Base-by-base conservation (phyloP, 2,113 vertebrate species). In the Periophthalmus modestus region DNA sequence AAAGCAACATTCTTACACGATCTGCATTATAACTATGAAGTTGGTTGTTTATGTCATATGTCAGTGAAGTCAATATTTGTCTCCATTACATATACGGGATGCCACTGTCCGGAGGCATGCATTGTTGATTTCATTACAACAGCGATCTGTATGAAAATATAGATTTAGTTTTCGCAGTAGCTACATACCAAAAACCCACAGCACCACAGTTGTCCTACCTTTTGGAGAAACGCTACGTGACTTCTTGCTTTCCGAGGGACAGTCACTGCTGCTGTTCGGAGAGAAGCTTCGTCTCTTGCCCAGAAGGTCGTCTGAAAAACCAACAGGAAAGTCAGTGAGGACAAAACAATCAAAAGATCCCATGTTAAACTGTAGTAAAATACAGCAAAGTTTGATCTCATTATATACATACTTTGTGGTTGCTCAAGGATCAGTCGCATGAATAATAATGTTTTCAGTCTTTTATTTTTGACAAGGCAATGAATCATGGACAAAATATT, bases 201-300 rank as follows among this genome's bases (percentile, higher is more conserved):
- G 23, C 57, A 28, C 57, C 23, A 6, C 24, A 1, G 33, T 18
- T 34, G 81, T 91, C 94, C 90, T 94, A 97, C 96, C 96, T 95
- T 97, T 97, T 62, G 96, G 96, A 82, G 96, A 97, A 77, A 95
- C 93, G 79, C 95, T 97, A 77, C 96, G 93, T 82, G 94, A 93
- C 93, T 96, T 97, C 94, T 97, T 97, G 93, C 91, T 96, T 80
- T 97, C 95, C 43, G 96, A 94, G 74, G 95, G 95, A 92, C 95
- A 97, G 89, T 96, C 95, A 80, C 95, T 96, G 93, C 94, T 96
- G 94, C 94, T 95, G 93, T 92, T 96, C 70, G 96, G 95, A 83
- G 96, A 96, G 87, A 95, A 96, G 91, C 93, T 95, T 94, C 95
- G 93, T 85, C 95, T 95, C 92, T 97, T 97, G 87, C 95, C 95